A percentile compares a stretch with the other conserved stretches of the same genome.
phyloP scores from a whole-genome alignment of 1,140 invertebrate genomes.

The Tribolium castaneum region DNA sequence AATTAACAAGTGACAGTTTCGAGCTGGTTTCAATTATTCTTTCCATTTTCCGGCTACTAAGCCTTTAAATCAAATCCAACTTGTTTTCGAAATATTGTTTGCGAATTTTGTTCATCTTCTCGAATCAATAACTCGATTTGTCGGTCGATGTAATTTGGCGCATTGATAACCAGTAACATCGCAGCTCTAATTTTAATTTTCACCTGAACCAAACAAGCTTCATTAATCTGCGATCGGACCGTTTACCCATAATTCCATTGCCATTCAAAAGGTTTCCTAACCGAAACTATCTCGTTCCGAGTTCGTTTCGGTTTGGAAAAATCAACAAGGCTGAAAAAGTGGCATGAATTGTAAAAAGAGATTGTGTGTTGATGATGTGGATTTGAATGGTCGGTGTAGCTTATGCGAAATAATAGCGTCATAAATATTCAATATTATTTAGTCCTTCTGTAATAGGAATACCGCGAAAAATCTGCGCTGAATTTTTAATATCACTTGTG shows the following conservation, averaged over 20 bases:
- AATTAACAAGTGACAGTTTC: constrained; percentile 23
- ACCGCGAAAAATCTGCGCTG: constrained; percentile 9
- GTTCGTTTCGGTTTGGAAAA: neutral
- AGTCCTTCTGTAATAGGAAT: constrained; percentile 18
- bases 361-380: neutral
- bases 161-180: neutral
- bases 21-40: constrained; percentile 13
- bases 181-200: neutral
- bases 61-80: neutral
- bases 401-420: constrained; percentile 21
- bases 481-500: constrained; percentile 18
- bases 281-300: neutral
- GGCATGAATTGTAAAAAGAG: neutral
- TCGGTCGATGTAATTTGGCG: no score
- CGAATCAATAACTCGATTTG: neutral
- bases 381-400: neutral
- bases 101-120: neutral
- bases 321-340: neutral
- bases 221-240: neutral
- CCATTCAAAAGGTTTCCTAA: neutral
- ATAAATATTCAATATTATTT: constrained; percentile 31
- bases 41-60: neutral
- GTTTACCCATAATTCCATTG: neutral
- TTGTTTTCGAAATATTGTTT: constrained; percentile 4
- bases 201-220: neutral